Base-by-base conservation (phyloP, 2,113 vertebrate species). In the Noctilio leporinus region DNA sequence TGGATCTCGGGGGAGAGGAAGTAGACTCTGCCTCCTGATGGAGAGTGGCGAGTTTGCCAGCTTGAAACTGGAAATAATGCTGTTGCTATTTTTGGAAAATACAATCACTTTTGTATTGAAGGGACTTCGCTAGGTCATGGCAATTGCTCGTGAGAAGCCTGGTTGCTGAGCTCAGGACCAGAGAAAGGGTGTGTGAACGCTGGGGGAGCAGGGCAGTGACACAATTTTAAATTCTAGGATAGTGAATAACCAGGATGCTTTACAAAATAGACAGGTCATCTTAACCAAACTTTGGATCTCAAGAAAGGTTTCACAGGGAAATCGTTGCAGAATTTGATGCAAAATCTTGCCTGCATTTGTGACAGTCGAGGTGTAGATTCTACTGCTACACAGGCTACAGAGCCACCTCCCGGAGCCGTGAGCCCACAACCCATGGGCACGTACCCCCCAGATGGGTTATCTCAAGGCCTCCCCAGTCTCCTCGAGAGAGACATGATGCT, bases 21-120 rank as follows among this genome's bases (percentile, higher is more conserved):
- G 78, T 4, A 51, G 26, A 86, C 10, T 38, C n/a, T 51, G 57
- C 43, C 28, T 77, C 26, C 2, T 1, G 24, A 22, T 10, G 33
- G 33, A 8, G 45, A 59, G 17, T 51, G 47, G 53, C 35, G 53
- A 73, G 78, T 26, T 47, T 70, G 24, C 38, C 62, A 11, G n/a
- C 0, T 1, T 75, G 67, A 76, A n/a, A 35, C 35, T 49, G 20
- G 73, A 82, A 77, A 82, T 33, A 53, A 2, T 26, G 4, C 64
- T 24, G 22, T 67, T 76, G 57, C 45, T 65, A 73, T 33, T 86
- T 77, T 69, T 53, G 35, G 35, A 81, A 85, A 94, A 85, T 38
- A 59, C 35, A 57, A 59, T 70, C 35, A 14, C 33, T 22, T 62
- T 67, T 55, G 19, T 20, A 53, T 15, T n/a, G 70, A 47, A 43